Evolutionary conservation across 2,888 invertebrate genomes (phyloP).

Genomic region (Elegia similella): DNA sequence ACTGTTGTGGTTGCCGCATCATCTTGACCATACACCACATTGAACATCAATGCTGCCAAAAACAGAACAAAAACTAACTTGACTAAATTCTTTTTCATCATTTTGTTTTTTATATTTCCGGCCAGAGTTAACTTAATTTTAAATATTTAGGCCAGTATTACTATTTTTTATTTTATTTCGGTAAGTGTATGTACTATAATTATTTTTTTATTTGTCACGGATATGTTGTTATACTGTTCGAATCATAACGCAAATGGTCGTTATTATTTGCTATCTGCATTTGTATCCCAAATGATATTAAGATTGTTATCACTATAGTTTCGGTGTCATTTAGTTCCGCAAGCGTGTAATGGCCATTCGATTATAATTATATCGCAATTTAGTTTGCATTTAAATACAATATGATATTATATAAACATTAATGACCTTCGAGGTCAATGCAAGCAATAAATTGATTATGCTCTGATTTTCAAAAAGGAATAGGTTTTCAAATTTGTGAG

Average conservation of each 20-base stretch:
- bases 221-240: constrained; percentile 9
- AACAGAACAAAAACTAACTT: constrained; percentile 44
- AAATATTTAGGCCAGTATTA: background rate
- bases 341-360: constrained; percentile 4
- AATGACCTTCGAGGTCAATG: background rate
- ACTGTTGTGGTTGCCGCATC: constrained; percentile 46
- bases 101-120: constrained; percentile 24
- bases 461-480: too few species aligned
- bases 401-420: background rate
- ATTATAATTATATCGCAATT: constrained; percentile 14
- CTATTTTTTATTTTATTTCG: constrained; percentile 3
- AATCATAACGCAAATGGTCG: constrained; percentile 17
- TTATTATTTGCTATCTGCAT: background rate
- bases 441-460: background rate
- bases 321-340: constrained; percentile 18
- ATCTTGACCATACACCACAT: constrained; percentile 55
- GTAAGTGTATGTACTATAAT: background rate
- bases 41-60: constrained; percentile 38
- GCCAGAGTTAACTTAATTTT: background rate
- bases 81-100: constrained; percentile 36
- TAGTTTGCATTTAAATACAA: background rate
- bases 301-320: constrained; percentile 18
- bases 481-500: too few species aligned
- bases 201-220: background rate
- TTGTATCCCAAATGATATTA: background rate